phyloP scores from a whole-genome alignment of 2,797 vertebrate genomes.

The Liasis olivaceus region DNA sequence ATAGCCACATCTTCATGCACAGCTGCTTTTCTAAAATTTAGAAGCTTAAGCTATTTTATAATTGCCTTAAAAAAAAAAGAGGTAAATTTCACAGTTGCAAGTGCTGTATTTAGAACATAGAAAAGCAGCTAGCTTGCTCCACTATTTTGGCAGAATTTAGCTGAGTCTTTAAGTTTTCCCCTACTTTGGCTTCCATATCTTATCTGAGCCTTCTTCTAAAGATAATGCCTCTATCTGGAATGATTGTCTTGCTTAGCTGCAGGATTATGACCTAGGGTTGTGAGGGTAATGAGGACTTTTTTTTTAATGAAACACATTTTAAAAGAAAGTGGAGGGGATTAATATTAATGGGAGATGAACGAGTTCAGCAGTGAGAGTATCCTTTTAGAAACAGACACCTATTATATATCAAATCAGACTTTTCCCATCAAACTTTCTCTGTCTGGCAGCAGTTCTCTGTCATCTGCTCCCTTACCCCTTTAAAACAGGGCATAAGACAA shows the following conservation, averaged over 20 bases:
- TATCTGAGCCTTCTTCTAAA: background rate
- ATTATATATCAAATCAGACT: background rate
- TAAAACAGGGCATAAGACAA: background rate
- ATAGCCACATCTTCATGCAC: conserved; percentile 17
- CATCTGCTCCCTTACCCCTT: background rate
- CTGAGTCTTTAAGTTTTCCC: conserved; percentile 2
- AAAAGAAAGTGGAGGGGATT: background rate
- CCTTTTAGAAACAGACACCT: background rate
- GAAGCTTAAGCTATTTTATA: conserved; percentile 43
- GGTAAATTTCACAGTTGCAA: conserved; percentile 51
- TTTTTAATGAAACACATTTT: background rate
- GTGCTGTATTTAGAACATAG: conserved; percentile 49
- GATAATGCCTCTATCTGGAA: background rate
- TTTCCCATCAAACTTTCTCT: background rate
- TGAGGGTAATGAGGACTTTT: background rate
- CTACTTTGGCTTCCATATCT: background rate
- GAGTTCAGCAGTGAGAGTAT: background rate
- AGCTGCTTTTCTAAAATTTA: conserved; percentile 48
- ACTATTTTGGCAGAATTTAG: conserved; percentile 25
- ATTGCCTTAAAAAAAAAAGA: conserved; percentile 31
- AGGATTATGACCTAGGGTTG: background rate
- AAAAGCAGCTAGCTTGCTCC: background rate
- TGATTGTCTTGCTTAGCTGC: conserved; percentile 27
- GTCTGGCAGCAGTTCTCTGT: background rate
- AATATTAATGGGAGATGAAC: background rate